A percentile compares a stretch with the other conserved stretches of the same genome.
phyloP scores from a whole-genome alignment of 2,888 invertebrate species.

The Dysmachus trigonus region DNA sequence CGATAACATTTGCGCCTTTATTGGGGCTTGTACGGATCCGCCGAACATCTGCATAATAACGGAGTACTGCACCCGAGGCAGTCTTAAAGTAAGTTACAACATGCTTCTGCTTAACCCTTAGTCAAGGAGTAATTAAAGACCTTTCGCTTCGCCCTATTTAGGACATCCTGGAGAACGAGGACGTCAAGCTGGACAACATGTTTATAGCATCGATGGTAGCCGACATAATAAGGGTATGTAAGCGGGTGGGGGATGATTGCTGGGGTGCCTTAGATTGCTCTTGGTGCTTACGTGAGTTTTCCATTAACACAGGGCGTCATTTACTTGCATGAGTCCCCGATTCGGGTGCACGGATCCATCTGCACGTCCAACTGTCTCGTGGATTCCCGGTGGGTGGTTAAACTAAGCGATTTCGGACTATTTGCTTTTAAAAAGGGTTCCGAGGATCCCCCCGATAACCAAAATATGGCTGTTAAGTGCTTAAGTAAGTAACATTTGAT shows the following conservation, averaged over 20 bases:
- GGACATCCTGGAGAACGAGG: slow-evolving; percentile 94
- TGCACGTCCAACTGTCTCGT: slow-evolving; percentile 92
- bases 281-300: slow-evolving; percentile 16
- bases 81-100: slow-evolving; percentile 76
- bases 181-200: slow-evolving; percentile 95
- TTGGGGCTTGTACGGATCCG: slow-evolving; percentile 91
- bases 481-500: slow-evolving; percentile 69
- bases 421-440: slow-evolving; percentile 85
- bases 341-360: slow-evolving; percentile 86
- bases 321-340: slow-evolving; percentile 87
- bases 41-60: slow-evolving; percentile 90
- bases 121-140: slow-evolving; percentile 34
- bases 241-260: background rate
- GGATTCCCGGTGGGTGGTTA: slow-evolving; percentile 94
- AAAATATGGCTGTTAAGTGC: slow-evolving; percentile 70
- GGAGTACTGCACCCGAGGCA: slow-evolving; percentile 89
- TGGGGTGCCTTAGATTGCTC: background rate
- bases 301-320: slow-evolving; percentile 77
- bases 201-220: slow-evolving; percentile 94
- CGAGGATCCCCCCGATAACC: slow-evolving; percentile 72
- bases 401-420: slow-evolving; percentile 90
- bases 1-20: slow-evolving; percentile 90
- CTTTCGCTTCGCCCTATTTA: slow-evolving; percentile 58
- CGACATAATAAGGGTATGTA: slow-evolving; percentile 89
- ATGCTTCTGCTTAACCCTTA: background rate